Evolutionary conservation across 1,140 invertebrate species (phyloP), one percentile per base, ranked within the genome.

Genomic region (Semibalanus balanoides): DNA sequence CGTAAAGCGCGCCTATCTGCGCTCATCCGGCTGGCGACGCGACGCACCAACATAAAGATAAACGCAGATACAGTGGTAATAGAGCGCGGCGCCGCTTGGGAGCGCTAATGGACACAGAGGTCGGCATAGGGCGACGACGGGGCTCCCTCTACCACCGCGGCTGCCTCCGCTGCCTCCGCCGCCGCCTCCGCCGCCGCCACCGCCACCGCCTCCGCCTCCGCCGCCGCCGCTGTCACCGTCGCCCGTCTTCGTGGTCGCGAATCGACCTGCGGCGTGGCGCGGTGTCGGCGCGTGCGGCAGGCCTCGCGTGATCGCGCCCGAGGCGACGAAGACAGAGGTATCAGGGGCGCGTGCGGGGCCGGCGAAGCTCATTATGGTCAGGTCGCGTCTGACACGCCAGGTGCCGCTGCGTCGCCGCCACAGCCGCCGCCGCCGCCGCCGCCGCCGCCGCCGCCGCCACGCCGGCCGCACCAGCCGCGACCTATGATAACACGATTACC

Each of bases 261-360:
- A 64, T 64, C 51, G 51, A 64, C 35, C 35, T 64, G 51, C 14
- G 51, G 51, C 51, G 11, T 11, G 51, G 51, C 51, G 51, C 51
- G 11, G 51, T 22, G 14, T 25, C 51, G 51, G 14, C 51, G 14
- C 51, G 51, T 64, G 51, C 51, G 14, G 22, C 17, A 11, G 51
- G 11, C 51, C 7, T 64, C 51, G 51, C 51, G 51, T 64, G 51
- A 64, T 64, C 51, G 51, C 51, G 51, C 51, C 51, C 9, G 51
- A 64, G 51, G 51, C 51, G 51, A 64, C 51, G 51, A 64, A 64
- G 51, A 64, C 51, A 64, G 51, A 64, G 51, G 51, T 64, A 64
- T 64, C 51, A 64, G 51, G 51, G 51, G 51, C 51, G 51, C 51
- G 51, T 64, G 51, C 51, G 51, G 51, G 14, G 51, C 1, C 51